phyloP scores from a whole-genome alignment of 2,797 vertebrate species.

The Tinamus major region DNA sequence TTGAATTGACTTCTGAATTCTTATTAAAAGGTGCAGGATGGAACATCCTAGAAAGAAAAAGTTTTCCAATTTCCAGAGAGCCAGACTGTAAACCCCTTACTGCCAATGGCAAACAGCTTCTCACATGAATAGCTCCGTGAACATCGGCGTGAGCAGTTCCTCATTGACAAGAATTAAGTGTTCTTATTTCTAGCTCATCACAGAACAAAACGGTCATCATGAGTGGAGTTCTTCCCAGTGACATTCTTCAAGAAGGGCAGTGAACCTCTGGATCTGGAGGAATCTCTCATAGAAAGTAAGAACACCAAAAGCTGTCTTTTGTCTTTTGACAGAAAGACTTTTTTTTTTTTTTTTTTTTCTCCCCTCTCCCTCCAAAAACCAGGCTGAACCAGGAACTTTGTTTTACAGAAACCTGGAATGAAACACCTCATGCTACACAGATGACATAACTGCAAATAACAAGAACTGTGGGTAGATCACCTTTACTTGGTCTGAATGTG shows the following conservation, averaged over 20 bases:
- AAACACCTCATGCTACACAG: background rate
- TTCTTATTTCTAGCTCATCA: background rate
- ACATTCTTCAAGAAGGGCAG: background rate
- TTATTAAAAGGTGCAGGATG: slow-evolving; percentile 32
- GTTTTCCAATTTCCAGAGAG: slow-evolving; percentile 17
- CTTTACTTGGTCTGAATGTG: background rate
- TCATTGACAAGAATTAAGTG: background rate
- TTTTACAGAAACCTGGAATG: background rate
- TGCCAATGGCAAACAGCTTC: background rate
- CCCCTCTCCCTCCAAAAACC: too few relatives aligned
- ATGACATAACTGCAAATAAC: background rate
- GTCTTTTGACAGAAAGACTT: too few relatives aligned
- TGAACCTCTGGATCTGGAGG: background rate
- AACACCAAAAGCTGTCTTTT: background rate
- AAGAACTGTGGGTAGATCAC: background rate
- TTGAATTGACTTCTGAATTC: slow-evolving; percentile 59
- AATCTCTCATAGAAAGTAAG: background rate
- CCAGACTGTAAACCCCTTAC: slow-evolving; percentile 9
- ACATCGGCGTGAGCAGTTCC: background rate
- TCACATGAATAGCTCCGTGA: background rate
- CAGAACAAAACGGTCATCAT: background rate
- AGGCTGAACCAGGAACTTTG: background rate
- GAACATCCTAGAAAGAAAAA: slow-evolving; percentile 36
- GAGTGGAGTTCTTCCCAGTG: background rate
- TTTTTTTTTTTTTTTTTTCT: too few relatives aligned